Conservation (phyloP, 2,113 vertebrate genomes). For the Boleophthalmus pectinirostris region DNA sequence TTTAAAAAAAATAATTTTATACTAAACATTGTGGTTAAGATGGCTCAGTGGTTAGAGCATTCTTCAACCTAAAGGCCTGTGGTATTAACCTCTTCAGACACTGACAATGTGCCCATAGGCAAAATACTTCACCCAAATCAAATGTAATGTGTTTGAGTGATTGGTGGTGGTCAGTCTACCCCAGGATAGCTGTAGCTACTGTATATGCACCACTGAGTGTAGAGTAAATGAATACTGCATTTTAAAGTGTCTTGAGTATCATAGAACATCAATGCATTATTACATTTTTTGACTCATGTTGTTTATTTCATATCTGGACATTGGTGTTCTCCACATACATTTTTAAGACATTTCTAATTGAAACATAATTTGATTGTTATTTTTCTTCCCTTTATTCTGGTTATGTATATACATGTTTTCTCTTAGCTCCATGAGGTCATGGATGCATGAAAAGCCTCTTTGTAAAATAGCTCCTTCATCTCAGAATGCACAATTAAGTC, state of each 20-base stretch:
- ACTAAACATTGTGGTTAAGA: too few species aligned
- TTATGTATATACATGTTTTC: constrained; percentile 6
- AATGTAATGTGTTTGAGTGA: too few species aligned
- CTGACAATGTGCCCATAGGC: too few species aligned
- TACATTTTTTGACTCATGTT: not conserved
- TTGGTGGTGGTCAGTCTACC: too few species aligned
- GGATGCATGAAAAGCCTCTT: constrained; percentile 51
- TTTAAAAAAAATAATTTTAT: too few species aligned
- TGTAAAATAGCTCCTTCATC: constrained; percentile 58
- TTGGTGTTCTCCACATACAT: not conserved
- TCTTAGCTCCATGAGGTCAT: constrained; percentile 24
- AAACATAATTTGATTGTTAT: not conserved
- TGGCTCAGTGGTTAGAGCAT: too few species aligned
- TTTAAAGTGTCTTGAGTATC: not conserved
- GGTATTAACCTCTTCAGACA: too few species aligned
- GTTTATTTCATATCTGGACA: not conserved
- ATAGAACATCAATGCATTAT: not conserved
- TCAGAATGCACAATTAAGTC: constrained; percentile 68
- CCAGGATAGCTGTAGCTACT: too few species aligned
- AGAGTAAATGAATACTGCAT: not conserved
- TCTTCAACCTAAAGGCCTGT: too few species aligned
- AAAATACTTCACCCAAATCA: too few species aligned
- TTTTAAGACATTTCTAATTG: not conserved
- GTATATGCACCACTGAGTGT: not conserved
- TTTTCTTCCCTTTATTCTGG: not conserved